phyloP scores from a whole-genome alignment of 2,113 vertebrate species.

The Nettapus auritus region DNA sequence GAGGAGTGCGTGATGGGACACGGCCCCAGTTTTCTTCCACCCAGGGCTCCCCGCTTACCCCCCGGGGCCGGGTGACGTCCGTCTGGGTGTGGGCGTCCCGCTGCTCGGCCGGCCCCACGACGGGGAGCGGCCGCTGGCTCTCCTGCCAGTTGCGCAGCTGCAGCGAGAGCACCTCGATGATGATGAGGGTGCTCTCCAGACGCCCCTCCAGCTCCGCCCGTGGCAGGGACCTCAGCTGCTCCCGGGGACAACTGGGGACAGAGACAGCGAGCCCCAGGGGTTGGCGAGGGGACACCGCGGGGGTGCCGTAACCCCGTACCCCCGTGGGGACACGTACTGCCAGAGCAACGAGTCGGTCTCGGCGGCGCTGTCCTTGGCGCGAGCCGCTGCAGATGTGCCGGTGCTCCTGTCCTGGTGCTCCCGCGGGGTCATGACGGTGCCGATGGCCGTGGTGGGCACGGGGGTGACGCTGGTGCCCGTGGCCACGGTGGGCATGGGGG shows the following conservation, averaged over 20 bases:
- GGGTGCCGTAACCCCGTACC: too few relatives aligned
- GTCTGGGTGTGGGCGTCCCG: slow-evolving; percentile 85
- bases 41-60: slow-evolving; percentile 71
- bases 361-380: slow-evolving; percentile 43
- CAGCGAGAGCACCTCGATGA: slow-evolving; percentile 88
- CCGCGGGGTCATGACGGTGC: slow-evolving; percentile 63
- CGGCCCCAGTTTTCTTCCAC: background rate
- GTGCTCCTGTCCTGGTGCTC: slow-evolving; percentile 39
- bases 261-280: background rate
- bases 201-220: slow-evolving; percentile 86
- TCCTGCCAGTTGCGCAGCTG: slow-evolving; percentile 79
- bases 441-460: background rate
- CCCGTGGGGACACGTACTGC: slow-evolving; percentile 65
- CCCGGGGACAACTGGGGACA: slow-evolving; percentile 78
- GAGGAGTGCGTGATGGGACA: background rate
- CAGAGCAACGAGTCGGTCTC: slow-evolving; percentile 71
- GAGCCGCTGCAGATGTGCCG: slow-evolving; percentile 2
- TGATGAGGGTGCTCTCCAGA: slow-evolving; percentile 84
- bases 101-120: slow-evolving; percentile 73
- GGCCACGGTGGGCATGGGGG: background rate
- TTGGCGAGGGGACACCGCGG: background rate
- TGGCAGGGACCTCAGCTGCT: slow-evolving; percentile 77
- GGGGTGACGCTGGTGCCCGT: background rate
- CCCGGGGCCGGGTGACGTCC: slow-evolving; percentile 71
- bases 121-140: background rate